Conservation (phyloP, 2,113 vertebrate species). For the Epinephelus fuscoguttatus region DNA sequence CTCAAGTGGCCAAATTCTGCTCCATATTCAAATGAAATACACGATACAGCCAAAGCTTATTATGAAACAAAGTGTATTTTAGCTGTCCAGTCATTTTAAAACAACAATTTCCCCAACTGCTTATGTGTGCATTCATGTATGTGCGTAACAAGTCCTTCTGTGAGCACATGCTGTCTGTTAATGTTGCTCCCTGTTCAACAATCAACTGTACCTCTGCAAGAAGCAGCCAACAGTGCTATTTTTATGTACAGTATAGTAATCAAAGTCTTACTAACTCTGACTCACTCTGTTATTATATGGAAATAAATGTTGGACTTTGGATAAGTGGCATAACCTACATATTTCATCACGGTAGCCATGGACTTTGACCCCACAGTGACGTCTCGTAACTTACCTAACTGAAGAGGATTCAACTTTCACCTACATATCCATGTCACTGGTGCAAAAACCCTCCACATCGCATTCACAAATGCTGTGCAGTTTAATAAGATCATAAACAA, state of each 20-base stretch:
- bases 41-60: too few relatives aligned
- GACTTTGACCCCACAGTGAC: constrained; percentile 71
- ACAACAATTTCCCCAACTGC: not conserved
- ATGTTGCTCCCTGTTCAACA: not conserved
- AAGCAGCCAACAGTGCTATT: not conserved
- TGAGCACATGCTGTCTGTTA: not conserved
- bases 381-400: constrained; percentile 65
- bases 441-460: constrained; percentile 18
- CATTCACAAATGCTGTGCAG: not conserved
- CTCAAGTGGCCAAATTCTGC: not conserved
- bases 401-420: constrained; percentile 76
- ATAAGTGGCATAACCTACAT: constrained; percentile 63
- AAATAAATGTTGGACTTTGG: constrained; percentile 71
- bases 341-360: constrained; percentile 70
- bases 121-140: not conserved
- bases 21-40: constrained; percentile 17
- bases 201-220: not conserved
- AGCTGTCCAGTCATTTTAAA: not conserved
- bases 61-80: not conserved
- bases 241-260: constrained; percentile 9
- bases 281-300: constrained; percentile 66
- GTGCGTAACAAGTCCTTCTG: not conserved
- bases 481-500: not conserved
- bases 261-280: constrained; percentile 31
- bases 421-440: constrained; percentile 49